Evolutionary conservation across 2,113 vertebrate species (phyloP), one percentile per base, ranked within the genome.

Genomic region (Xiphorhynchus elegans): DNA sequence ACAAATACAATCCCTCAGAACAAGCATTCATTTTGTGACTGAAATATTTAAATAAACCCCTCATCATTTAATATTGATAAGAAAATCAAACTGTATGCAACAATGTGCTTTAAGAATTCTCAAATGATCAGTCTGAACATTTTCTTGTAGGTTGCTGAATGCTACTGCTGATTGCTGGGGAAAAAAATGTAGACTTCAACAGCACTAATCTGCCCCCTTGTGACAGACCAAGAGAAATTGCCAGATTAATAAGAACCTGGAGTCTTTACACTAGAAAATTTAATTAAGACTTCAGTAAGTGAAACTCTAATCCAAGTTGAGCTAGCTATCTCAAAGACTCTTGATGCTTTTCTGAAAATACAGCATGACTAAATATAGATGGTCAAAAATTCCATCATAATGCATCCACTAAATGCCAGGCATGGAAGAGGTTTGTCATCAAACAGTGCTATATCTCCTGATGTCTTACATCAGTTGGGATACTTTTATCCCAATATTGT

Each of bases 181-280:
- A 14, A 55, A 83, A 47, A 13, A 1, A 21, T 28, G 23, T 23
- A 37, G 49, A 26, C 47, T 67, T 63, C 42, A 84, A 19, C 35
- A 33, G 84, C n/a, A 44, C 74, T 14, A 24, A 62, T 72, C 87
- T 84, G 94, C 94, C 96, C 87, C 81, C 95, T 82, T 49, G 95
- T 89, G 96, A 85, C 73, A 89, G 26, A 50, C 20, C 2, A 17
- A 29, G 39, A 40, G 58, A 66, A 81, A 28, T 2, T 15, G 24
- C 29, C 59, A 20, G 9, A 67, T 24, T 24, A 50, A 35, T 46
- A 42, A 62, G 80, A 89, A 35, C 31, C 44, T 15, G 24, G 29
- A 24, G 26, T 24, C 10, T 42, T 68, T 23, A 58, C 19, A 10
- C 13, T 14, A 55, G 76, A 79, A 69, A 63, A n/a, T 1, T 7